Conservation (phyloP, 2,113 vertebrate species). For the Rhodinocichla rosea region DNA sequence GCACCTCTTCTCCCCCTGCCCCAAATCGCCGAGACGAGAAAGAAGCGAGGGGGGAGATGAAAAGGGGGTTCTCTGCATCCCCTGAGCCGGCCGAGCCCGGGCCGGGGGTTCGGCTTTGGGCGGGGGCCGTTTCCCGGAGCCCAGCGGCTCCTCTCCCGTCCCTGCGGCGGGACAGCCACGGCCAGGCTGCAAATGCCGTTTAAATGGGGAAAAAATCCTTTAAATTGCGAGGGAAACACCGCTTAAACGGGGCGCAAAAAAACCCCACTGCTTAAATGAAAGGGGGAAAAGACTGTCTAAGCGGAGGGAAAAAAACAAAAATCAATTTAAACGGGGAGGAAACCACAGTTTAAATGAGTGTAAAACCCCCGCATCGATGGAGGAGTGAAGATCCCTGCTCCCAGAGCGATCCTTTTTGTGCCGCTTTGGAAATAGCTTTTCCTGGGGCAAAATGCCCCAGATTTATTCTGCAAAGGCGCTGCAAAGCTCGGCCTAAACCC, state of each 20-base stretch:
- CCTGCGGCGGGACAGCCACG: not conserved
- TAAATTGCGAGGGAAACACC: not conserved
- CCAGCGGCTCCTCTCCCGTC: not conserved
- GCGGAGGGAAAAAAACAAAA: fast-evolving
- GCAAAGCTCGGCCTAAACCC: not conserved
- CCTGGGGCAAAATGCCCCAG: not conserved
- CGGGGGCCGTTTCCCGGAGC: not conserved
- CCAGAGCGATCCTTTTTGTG: not conserved
- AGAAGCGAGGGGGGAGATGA: not conserved
- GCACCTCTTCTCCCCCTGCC: not conserved
- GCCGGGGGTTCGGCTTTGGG: not conserved
- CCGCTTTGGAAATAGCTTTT: not conserved
- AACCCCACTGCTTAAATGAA: fast-evolving
- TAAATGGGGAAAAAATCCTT: fast-evolving
- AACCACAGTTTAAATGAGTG: not conserved
- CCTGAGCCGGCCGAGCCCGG: not conserved
- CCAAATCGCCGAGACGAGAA: not conserved
- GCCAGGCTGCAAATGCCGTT: not conserved
- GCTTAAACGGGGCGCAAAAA: not conserved
- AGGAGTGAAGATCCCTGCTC: not conserved
- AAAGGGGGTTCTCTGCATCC: not conserved
- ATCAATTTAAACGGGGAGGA: not conserved
- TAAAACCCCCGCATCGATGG: not conserved
- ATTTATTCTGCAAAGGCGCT: not conserved
- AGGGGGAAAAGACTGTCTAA: fast-evolving